These are phyloP conservation scores for Harpagoxenus sublaevis DNA, from an alignment of 2,888 invertebrate species.

Conservation along the genomic window DNA sequence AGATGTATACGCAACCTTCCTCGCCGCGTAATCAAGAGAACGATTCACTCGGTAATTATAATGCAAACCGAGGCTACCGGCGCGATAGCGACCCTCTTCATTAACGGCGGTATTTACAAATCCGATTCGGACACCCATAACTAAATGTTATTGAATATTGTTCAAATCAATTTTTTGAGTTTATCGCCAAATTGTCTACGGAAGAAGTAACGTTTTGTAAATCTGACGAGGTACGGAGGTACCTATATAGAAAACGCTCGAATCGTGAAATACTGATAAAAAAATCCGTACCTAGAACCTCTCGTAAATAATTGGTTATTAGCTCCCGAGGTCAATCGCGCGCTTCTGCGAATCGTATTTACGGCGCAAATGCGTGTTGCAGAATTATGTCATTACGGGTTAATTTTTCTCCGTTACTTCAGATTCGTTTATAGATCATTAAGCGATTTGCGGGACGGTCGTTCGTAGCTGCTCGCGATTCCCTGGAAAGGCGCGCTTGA, in stretches of 20 bases:
- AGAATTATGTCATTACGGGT: constrained; percentile 29
- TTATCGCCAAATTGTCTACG: background rate
- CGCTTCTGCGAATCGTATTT: background rate
- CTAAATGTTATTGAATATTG: background rate
- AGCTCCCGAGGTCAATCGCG: background rate
- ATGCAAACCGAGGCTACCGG: constrained; percentile 41
- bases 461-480: constrained; percentile 22
- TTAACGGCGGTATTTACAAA: constrained; percentile 34
- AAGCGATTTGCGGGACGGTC: constrained; percentile 30
- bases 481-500: constrained; percentile 46
- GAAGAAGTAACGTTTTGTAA: background rate
- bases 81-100: constrained; percentile 46
- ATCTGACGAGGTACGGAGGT: too few species aligned
- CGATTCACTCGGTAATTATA: constrained; percentile 63
- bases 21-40: constrained; percentile 61
- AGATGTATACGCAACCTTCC: constrained; percentile 25
- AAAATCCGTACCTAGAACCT: background rate
- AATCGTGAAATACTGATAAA: background rate
- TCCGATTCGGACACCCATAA: background rate
- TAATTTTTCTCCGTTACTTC: constrained; percentile 49
- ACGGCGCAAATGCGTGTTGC: background rate
- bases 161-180: background rate
- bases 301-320: constrained; percentile 8
- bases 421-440: constrained; percentile 61
- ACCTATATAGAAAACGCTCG: too few species aligned